Base-by-base conservation (phyloP, 1,140 invertebrate species). In the Brachionus rubens region DNA sequence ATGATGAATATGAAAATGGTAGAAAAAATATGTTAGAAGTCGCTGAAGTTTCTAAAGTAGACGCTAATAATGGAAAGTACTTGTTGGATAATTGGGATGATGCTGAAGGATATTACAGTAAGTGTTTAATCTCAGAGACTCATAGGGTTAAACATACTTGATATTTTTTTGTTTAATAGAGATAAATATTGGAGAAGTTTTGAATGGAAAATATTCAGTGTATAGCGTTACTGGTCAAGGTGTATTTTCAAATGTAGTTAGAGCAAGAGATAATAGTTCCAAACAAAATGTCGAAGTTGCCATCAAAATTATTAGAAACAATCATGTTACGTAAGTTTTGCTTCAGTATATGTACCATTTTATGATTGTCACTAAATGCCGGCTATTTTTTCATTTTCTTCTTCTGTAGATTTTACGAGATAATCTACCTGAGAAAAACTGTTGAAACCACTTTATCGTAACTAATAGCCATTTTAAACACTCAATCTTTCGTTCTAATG, bases 1-100 rank as follows among this genome's bases (percentile, higher is more conserved):
- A 77, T 28, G 76, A 50, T 36, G 59, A 56, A 54, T 56, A 75
- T 40, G 47, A 75, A 24, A 28, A 28, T 47, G 28, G 33, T 14
- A 56, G 12, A 48, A 76, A 50, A 76, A 54, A 36, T 36, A 89
- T 14, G 89, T 89, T n/a, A 87, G 91, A 36, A n/a, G 77, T 79
- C 6, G 87, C 89, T 36, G 88, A 88, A 77, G 86, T 88, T 86
- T 82, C 90, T 87, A 80, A 87, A 78, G 87, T 88, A 48, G 86
- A 86, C n/a, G 85, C 88, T 36, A 92, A 94, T 80, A 96, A 59
- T 59, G 54, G 96, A 86, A 92, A 92, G 0, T 91, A 91, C 76
- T 86, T 97, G 3, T 95, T 91, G 3, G 97, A 99, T 83, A 99
- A 99, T 83, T 99, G 97, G 96, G 97, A 99, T 83, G 96, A 99